Percentiles rank a stretch among this genome's conserved stretches.
Conservation (phyloP, 2,113 vertebrate genomes). For the Oncorhynchus nerka region DNA sequence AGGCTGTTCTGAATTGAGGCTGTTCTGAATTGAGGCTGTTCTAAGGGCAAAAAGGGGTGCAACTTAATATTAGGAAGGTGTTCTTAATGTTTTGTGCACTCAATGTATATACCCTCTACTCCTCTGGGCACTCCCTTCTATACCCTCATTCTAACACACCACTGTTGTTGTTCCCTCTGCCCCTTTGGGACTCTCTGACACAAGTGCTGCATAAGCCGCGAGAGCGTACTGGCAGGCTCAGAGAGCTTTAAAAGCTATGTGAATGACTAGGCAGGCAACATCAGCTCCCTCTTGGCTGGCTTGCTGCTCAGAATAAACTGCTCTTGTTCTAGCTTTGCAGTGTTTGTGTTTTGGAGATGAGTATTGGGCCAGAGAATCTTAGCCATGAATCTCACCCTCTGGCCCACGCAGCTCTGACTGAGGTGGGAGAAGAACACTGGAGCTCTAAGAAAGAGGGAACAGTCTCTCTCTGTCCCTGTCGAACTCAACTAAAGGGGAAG, state of each 20-base stretch:
- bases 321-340: not conserved
- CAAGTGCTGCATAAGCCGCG: not conserved
- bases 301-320: not conserved
- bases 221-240: not conserved
- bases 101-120: conserved; percentile 4
- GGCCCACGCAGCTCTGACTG: not conserved
- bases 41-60: too few species aligned
- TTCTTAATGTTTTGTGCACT: too few species aligned
- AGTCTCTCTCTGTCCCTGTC: not conserved
- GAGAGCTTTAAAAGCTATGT: not conserved
- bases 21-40: too few species aligned
- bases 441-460: not conserved
- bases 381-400: not conserved
- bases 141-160: not conserved
- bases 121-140: too few species aligned
- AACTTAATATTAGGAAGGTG: too few species aligned
- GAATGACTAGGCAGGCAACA: not conserved
- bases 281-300: not conserved
- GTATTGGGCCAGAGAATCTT: not conserved
- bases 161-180: too few species aligned
- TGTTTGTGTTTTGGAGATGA: not conserved
- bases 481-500: too few species aligned
- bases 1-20: too few species aligned
- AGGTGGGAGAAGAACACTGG: not conserved
- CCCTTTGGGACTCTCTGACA: not conserved